Evolutionary conservation across 2,113 vertebrate species (phyloP).

Genomic region (Ptilonorhynchus violaceus): DNA sequence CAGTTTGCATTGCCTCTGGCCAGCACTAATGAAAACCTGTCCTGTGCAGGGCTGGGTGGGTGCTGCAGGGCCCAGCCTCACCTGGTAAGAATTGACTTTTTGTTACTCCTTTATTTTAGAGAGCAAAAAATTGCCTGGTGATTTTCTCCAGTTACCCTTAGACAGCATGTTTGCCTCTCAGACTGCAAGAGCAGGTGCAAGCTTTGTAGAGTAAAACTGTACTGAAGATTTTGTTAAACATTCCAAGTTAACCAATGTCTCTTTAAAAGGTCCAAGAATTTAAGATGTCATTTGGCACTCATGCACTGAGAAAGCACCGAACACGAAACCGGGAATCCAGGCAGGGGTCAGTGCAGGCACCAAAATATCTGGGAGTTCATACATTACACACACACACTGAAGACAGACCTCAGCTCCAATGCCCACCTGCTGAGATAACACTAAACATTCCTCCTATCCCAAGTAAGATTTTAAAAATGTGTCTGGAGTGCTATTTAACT

Average conservation of each 20-base stretch:
- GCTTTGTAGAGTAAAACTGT: neutral
- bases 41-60: rapidly evolving
- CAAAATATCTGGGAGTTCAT: neutral
- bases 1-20: neutral
- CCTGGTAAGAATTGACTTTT: neutral
- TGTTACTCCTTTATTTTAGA: neutral
- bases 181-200: neutral
- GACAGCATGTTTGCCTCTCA: neutral
- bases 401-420: neutral
- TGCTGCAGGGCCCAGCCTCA: neutral
- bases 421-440: neutral
- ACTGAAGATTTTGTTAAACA: neutral
- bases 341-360: neutral
- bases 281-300: neutral
- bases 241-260: neutral
- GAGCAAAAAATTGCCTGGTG: neutral
- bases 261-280: neutral
- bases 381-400: neutral
- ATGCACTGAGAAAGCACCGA: neutral
- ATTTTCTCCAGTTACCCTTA: neutral
- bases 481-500: neutral
- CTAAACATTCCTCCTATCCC: neutral
- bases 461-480: neutral
- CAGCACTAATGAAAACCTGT: neutral
- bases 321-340: neutral